These are phyloP conservation scores for Volucella inanis DNA, from an alignment of 2,888 invertebrate genomes.

Conservation along the genomic window DNA sequence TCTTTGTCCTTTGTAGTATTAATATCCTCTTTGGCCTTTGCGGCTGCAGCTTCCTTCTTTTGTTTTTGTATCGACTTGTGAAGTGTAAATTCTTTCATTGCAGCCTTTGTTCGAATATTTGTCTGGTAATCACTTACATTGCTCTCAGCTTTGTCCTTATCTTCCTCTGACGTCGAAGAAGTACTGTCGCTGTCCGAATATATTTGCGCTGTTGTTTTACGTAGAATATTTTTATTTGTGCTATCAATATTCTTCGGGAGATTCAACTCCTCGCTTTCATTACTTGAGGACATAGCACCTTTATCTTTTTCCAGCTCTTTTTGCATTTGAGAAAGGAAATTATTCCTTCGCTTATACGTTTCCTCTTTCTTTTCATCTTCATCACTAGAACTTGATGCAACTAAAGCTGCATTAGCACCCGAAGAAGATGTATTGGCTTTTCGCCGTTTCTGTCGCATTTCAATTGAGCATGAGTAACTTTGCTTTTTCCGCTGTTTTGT, in stretches of 20 bases:
- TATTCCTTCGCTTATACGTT: conserved; percentile 72
- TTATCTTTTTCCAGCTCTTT: conserved; percentile 87
- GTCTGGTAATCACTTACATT: conserved; percentile 87
- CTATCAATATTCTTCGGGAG: conserved; percentile 83
- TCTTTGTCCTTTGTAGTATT: conserved; percentile 36
- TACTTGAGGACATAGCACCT: conserved; percentile 90
- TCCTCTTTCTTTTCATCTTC: conserved; percentile 71
- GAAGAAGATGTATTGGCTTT: conserved; percentile 76
- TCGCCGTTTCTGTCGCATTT: conserved; percentile 79
- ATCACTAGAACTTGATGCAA: conserved; percentile 77
- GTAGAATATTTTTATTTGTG: conserved; percentile 68
- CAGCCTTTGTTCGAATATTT: conserved; percentile 90
- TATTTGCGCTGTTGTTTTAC: conserved; percentile 87
- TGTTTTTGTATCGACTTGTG: conserved; percentile 78
- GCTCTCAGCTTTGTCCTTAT: conserved; percentile 84
- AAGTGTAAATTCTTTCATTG: conserved; percentile 91
- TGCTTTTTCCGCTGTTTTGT: conserved; percentile 78
- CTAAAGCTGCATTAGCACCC: conserved; percentile 75
- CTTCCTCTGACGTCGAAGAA: conserved; percentile 74
- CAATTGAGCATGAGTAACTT: conserved; percentile 79
- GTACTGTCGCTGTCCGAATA: conserved; percentile 90
- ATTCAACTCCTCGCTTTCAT: conserved; percentile 92
- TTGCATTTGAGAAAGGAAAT: conserved; percentile 85
- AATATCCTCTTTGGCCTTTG: conserved; percentile 72
- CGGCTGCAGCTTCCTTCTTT: conserved; percentile 77